These are phyloP conservation scores for Lepidurus apus DNA, from an alignment of 1,140 invertebrate species.

Conservation along the genomic window DNA sequence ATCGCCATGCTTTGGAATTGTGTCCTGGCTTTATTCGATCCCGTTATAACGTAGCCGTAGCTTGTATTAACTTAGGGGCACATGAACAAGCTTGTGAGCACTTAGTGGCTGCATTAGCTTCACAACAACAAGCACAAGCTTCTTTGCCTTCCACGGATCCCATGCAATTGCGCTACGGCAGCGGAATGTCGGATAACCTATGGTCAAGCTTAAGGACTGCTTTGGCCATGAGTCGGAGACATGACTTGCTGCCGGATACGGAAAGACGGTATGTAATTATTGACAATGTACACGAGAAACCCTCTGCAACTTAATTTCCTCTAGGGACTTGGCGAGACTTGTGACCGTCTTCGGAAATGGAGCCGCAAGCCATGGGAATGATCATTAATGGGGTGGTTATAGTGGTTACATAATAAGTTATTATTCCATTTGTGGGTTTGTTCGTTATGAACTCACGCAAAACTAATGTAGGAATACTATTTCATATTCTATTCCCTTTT, in stretches of 20 bases:
- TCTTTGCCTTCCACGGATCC: constrained; percentile 32
- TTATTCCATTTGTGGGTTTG: background rate
- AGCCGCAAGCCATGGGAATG: background rate
- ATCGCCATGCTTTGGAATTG: constrained; percentile 82
- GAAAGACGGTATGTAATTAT: constrained; percentile 56
- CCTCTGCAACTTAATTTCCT: background rate
- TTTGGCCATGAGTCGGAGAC: constrained; percentile 74
- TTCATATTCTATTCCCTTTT: too few species aligned
- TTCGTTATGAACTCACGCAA: background rate
- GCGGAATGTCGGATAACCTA: constrained; percentile 80
- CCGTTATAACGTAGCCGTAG: constrained; percentile 95
- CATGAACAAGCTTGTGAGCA: constrained; percentile 94
- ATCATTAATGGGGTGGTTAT: background rate
- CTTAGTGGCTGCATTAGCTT: constrained; percentile 84
- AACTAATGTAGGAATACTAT: too few species aligned
- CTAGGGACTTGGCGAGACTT: background rate
- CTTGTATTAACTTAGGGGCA: constrained; percentile 92
- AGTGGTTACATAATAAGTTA: background rate
- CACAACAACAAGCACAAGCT: constrained; percentile 62
- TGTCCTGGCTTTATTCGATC: constrained; percentile 94
- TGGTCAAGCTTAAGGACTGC: constrained; percentile 92
- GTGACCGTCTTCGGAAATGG: background rate
- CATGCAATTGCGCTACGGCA: constrained; percentile 38
- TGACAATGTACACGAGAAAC: background rate
- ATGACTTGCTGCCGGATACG: constrained; percentile 67